phyloP scores from a whole-genome alignment of 2,888 invertebrate genomes.

The Andrena chrysosceles region DNA sequence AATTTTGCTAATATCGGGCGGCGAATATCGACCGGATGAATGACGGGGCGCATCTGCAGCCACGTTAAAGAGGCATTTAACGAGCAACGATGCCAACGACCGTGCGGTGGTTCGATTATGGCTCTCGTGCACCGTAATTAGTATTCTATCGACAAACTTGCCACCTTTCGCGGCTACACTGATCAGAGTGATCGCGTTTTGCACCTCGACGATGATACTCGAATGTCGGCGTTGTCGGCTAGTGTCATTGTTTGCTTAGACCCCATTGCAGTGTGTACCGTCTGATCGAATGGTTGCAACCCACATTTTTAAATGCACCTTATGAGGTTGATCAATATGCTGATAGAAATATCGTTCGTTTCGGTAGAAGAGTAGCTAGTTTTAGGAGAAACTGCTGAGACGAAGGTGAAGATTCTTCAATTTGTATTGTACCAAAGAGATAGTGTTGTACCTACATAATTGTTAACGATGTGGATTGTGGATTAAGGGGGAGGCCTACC shows the following conservation, averaged over 20 bases:
- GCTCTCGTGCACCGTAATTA: conserved; percentile 73
- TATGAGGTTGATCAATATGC: background rate
- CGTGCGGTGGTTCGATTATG: conserved; percentile 74
- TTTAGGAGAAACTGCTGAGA: too few relatives aligned
- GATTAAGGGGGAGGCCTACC: too few relatives aligned
- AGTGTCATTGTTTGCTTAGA: conserved; percentile 1
- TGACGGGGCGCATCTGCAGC: conserved; percentile 78
- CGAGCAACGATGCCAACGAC: conserved; percentile 58
- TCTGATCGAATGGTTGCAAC: background rate
- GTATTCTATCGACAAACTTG: conserved; percentile 75
- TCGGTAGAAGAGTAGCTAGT: too few relatives aligned
- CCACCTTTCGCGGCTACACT: conserved; percentile 65
- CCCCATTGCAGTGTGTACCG: background rate
- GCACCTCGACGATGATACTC: conserved; percentile 37
- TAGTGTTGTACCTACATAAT: too few relatives aligned
- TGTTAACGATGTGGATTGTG: too few relatives aligned
- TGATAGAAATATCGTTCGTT: too few relatives aligned
- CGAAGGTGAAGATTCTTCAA: too few relatives aligned
- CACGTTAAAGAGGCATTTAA: conserved; percentile 61
- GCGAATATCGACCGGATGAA: conserved; percentile 67
- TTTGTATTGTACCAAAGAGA: too few relatives aligned
- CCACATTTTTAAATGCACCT: background rate
- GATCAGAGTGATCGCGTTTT: conserved; percentile 48
- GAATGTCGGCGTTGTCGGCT: conserved; percentile 15
- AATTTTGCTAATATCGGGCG: conserved; percentile 80